phyloP scores from a whole-genome alignment of 2,113 vertebrate species.

The Anhinga anhinga region DNA sequence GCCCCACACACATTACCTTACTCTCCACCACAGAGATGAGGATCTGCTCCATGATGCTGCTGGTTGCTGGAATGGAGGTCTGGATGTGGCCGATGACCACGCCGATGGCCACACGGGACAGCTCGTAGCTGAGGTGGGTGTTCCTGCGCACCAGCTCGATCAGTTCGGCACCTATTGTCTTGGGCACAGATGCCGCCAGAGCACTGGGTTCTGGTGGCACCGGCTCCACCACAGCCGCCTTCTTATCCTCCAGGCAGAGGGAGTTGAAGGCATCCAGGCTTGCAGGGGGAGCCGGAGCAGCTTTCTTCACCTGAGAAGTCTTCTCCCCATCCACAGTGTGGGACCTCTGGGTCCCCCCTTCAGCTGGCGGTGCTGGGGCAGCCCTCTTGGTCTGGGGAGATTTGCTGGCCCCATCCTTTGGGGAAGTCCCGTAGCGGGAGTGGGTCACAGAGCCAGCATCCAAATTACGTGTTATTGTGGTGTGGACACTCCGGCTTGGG shows the following conservation, averaged over 20 bases:
- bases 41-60: slow-evolving; percentile 88
- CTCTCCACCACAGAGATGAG: slow-evolving; percentile 92
- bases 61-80: slow-evolving; percentile 79
- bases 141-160: slow-evolving; percentile 96
- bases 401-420: slow-evolving; percentile 48
- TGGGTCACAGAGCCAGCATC: slow-evolving; percentile 1
- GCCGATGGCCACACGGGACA: slow-evolving; percentile 92
- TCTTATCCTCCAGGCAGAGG: slow-evolving; percentile 66
- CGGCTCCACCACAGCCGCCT: slow-evolving; percentile 47
- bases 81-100: slow-evolving; percentile 95
- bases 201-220: slow-evolving; percentile 49
- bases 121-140: slow-evolving; percentile 92
- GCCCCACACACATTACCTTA: slow-evolving; percentile 76
- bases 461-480: slow-evolving; percentile 52
- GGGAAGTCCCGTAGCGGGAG: slow-evolving; percentile 16
- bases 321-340: slow-evolving; percentile 25
- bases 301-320: slow-evolving; percentile 49
- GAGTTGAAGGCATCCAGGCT: slow-evolving; percentile 60
- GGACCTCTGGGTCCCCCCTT: slow-evolving; percentile 15
- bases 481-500: slow-evolving; percentile 83
- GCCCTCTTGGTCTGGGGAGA: slow-evolving; percentile 55
- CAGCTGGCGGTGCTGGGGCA: slow-evolving; percentile 16
- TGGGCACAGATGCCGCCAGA: slow-evolving; percentile 70
- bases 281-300: not conserved
- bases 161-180: slow-evolving; percentile 89